These are phyloP conservation scores for Chiloscyllium plagiosum DNA, from an alignment of 2,113 vertebrate species.

Conservation along the genomic window DNA sequence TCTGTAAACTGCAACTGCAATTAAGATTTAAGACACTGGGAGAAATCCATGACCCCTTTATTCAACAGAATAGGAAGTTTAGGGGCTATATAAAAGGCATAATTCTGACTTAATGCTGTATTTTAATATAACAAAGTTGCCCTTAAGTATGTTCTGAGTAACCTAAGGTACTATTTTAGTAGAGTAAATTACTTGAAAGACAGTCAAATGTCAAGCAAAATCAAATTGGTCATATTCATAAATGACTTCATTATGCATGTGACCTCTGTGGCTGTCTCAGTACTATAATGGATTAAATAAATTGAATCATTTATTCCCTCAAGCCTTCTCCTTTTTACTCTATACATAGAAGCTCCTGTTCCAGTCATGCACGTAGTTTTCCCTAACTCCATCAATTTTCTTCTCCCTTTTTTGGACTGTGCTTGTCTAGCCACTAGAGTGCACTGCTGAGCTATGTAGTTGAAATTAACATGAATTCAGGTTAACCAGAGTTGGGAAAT, in stretches of 20 bases:
- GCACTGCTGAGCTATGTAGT: not conserved
- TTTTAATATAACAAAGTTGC: not conserved
- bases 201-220: not conserved
- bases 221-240: not conserved
- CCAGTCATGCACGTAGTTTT: not conserved
- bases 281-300: not conserved
- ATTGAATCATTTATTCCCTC: not conserved
- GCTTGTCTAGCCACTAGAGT: slow-evolving; percentile 15
- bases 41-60: not conserved
- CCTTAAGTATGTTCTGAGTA: no score
- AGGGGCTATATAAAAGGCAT: not conserved
- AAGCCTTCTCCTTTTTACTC: not conserved
- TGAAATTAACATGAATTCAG: not conserved
- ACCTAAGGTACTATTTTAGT: no score
- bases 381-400: not conserved
- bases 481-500: not conserved
- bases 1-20: not conserved
- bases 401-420: no score
- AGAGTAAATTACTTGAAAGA: not conserved
- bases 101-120: not conserved
- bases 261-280: not conserved
- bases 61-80: not conserved
- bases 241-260: not conserved
- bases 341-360: not conserved
- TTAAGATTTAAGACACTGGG: not conserved